Conservation (phyloP, 2,797 vertebrate species). For the Tympanoctomys barrerae region DNA sequence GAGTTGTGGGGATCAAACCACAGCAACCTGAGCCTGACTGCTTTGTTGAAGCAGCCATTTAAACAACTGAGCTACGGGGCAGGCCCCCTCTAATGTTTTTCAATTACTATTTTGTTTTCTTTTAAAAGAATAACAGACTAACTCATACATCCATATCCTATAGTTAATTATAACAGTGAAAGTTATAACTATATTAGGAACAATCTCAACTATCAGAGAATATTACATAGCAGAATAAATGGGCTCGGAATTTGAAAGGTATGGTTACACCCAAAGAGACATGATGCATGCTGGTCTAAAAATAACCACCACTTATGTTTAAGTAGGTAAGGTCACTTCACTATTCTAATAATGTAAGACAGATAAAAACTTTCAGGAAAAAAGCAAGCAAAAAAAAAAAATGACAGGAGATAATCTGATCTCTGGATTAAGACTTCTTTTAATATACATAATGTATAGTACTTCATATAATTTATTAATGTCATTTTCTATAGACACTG, state of each 20-base stretch:
- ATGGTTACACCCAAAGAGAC: neutral
- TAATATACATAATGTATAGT: conserved; percentile 85
- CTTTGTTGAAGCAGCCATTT: too few relatives aligned
- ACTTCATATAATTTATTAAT: conserved; percentile 87
- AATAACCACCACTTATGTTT: conserved; percentile 59
- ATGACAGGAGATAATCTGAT: conserved; percentile 74
- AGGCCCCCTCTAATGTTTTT: too few relatives aligned
- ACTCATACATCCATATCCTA: conserved; percentile 6
- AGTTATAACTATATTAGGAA: conserved; percentile 38
- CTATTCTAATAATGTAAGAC: conserved; percentile 23
- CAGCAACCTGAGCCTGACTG: too few relatives aligned
- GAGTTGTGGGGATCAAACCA: too few relatives aligned
- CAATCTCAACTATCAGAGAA: neutral
- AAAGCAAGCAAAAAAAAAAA: conserved; percentile 58
- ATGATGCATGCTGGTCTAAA: neutral
- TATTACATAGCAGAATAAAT: neutral
- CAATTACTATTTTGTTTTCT: too few relatives aligned
- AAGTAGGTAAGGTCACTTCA: conserved; percentile 51
- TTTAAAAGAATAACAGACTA: neutral
- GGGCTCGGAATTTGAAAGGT: neutral
- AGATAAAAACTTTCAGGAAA: conserved; percentile 54
- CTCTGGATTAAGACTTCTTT: conserved; percentile 83
- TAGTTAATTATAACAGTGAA: conserved; percentile 16
- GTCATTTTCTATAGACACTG: conserved; percentile 88
- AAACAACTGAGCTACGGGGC: too few relatives aligned